phyloP scores from a whole-genome alignment of 2,797 vertebrate genomes.

The Catostomus latipinnis region DNA sequence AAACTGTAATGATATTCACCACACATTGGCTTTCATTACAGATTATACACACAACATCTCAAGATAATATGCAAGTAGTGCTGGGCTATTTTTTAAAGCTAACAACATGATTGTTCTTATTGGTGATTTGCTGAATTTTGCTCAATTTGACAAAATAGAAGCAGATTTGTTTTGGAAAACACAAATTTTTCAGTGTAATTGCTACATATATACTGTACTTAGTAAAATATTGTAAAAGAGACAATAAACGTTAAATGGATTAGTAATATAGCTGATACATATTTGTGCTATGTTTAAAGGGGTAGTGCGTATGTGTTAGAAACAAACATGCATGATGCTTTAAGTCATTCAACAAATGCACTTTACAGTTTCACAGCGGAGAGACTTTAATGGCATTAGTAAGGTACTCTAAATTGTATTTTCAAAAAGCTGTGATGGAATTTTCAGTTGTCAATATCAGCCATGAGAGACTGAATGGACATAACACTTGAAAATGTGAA shows the following conservation, averaged over 20 bases:
- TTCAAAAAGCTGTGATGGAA: not conserved
- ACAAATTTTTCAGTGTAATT: not conserved
- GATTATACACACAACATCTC: constrained; percentile 1
- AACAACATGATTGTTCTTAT: not conserved
- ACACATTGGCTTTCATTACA: not conserved
- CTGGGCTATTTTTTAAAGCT: not conserved
- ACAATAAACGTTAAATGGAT: constrained; percentile 1
- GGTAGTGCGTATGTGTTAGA: constrained; percentile 21
- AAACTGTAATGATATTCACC: not conserved
- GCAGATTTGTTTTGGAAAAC: not conserved
- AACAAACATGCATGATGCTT: constrained; percentile 11
- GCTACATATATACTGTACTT: not conserved
- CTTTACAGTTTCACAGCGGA: constrained; percentile 5
- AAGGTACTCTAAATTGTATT: not conserved
- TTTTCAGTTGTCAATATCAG: not conserved
- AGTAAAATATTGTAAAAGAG: not conserved
- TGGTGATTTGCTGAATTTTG: not conserved
- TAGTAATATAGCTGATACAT: not conserved
- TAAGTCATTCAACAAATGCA: constrained; percentile 14
- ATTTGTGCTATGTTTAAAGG: constrained; percentile 12
- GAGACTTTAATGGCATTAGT: constrained; percentile 22
- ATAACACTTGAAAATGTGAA: not conserved
- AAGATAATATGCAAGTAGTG: not conserved
- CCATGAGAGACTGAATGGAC: not conserved
- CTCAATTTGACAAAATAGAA: not conserved